Conservation (phyloP, 1,140 invertebrate genomes). For the Scylla paramamosain region DNA sequence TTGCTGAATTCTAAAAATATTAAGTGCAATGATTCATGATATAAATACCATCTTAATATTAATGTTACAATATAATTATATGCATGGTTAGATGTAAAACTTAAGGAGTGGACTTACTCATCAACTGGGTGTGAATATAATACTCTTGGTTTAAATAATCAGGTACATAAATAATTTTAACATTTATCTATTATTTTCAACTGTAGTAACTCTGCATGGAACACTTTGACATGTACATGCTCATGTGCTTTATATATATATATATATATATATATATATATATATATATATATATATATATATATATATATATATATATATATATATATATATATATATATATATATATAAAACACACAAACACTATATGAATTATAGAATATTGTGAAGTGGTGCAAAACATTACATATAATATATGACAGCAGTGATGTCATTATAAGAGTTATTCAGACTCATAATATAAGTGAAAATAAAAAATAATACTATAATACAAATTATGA, state of each 20-base stretch:
- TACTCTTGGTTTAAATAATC: slow-evolving; percentile 35
- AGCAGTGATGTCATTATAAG: neutral
- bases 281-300: slow-evolving; percentile 69
- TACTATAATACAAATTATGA: neutral
- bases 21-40: neutral
- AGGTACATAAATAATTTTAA: slow-evolving; percentile 36
- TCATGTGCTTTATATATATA: slow-evolving; percentile 34
- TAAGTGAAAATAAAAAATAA: neutral
- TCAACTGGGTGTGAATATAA: slow-evolving; percentile 5
- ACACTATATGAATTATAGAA: slow-evolving; percentile 30
- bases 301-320: slow-evolving; percentile 64
- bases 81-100: neutral
- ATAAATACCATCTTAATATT: neutral
- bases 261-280: slow-evolving; percentile 68
- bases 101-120: neutral
- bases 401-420: neutral
- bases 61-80: neutral
- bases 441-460: neutral
- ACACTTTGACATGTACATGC: neutral
- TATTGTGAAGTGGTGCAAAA: slow-evolving; percentile 36
- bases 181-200: slow-evolving; percentile 30
- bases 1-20: neutral
- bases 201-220: neutral
- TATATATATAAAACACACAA: slow-evolving; percentile 53
- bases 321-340: slow-evolving; percentile 65